A percentile compares a stretch with the other conserved stretches of the same genome.
Conservation (phyloP, 2,797 vertebrate species). For the Macrochelys suwanniensis region DNA sequence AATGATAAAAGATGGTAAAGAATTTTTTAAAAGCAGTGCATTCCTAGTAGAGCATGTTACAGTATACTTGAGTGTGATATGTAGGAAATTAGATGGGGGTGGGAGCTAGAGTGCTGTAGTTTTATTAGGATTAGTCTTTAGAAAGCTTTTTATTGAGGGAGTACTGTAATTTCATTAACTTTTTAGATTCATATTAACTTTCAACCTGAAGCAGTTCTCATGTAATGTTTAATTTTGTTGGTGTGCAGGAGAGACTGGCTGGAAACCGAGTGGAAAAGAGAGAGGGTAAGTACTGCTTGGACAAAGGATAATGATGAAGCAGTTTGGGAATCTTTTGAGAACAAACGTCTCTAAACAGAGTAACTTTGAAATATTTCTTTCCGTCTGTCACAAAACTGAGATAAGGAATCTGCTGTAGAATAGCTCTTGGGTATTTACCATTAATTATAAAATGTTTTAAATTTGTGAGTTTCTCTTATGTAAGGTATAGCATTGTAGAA, state of each 20-base stretch:
- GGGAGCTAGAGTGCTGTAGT: not conserved
- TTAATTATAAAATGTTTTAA: conserved; percentile 16
- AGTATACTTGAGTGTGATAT: not conserved
- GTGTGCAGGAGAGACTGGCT: conserved; percentile 91
- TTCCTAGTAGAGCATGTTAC: not conserved
- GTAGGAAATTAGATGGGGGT: conserved; percentile 12
- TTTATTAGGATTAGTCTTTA: conserved; percentile 43
- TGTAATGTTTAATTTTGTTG: conserved; percentile 79
- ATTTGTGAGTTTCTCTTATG: conserved; percentile 2
- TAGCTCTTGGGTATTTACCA: not conserved
- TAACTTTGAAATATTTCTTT: not conserved
- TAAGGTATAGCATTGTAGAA: not conserved
- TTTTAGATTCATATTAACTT: conserved; percentile 64
- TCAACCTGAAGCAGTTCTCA: conserved; percentile 71
- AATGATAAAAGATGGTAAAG: conserved; percentile 32
- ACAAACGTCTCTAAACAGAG: not conserved
- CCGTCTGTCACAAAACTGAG: not conserved
- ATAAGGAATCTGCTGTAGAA: not conserved
- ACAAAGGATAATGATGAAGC: not conserved
- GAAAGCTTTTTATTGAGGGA: conserved; percentile 31
- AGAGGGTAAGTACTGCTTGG: conserved; percentile 80
- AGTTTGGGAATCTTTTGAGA: not conserved
- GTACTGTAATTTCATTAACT: conserved; percentile 45
- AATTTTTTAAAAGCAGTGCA: not conserved
- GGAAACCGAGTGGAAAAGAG: conserved; percentile 96